Evolutionary conservation across 2,113 vertebrate genomes (phyloP).

Genomic region (Galeopterus variegatus): DNA sequence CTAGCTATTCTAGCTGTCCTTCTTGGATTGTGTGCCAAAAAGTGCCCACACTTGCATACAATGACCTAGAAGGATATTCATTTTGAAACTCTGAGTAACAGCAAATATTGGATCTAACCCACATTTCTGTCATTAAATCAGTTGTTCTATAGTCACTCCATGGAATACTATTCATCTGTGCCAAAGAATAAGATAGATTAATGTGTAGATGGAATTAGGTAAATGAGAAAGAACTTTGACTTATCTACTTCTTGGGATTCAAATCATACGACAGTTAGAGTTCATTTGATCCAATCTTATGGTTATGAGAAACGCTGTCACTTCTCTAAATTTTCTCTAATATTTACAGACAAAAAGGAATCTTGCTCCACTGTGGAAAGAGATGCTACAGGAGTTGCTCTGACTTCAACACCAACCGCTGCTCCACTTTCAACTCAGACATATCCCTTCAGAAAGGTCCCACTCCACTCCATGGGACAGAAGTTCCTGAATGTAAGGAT

Average conservation of each 20-base stretch:
- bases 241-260: background rate
- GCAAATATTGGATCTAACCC: background rate
- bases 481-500: background rate
- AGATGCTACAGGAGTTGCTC: too few species aligned
- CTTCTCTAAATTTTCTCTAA: background rate
- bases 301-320: background rate
- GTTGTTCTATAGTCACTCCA: background rate
- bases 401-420: background rate
- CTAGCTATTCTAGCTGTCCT: background rate
- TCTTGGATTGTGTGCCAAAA: background rate
- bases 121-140: background rate
- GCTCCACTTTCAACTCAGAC: background rate
- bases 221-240: background rate
- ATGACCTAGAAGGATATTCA: background rate
- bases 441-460: background rate
- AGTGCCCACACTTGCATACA: background rate
- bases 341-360: background rate
- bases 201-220: background rate
- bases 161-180: background rate
- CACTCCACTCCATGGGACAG: background rate
- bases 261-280: background rate
- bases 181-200: background rate
- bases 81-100: background rate
- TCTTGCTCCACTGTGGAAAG: background rate
- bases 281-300: background rate